Conservation (phyloP, 2,113 vertebrate species). For the Dasypus novemcinctus region DNA sequence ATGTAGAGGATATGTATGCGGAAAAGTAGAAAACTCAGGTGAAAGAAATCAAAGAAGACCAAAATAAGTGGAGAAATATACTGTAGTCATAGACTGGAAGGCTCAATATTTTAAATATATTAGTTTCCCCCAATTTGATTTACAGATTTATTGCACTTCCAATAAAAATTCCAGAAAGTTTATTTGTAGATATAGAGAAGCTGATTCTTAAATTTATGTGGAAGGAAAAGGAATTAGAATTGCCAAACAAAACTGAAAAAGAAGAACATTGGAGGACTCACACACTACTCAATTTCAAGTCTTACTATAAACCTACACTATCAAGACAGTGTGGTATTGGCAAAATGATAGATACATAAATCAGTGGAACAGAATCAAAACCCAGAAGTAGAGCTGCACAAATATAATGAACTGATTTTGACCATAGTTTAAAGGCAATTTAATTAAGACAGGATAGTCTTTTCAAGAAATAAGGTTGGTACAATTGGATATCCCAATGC, state of each 20-base stretch:
- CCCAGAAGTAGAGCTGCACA: too few relatives aligned
- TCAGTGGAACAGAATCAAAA: too few relatives aligned
- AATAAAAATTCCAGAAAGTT: not conserved
- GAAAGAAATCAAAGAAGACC: not conserved
- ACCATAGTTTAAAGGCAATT: too few relatives aligned
- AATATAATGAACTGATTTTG: too few relatives aligned
- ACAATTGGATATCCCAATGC: too few relatives aligned
- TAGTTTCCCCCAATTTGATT: not conserved
- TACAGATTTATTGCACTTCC: not conserved
- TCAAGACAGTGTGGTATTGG: not conserved
- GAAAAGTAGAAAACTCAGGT: not conserved
- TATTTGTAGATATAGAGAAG: not conserved
- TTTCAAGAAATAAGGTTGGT: too few relatives aligned
- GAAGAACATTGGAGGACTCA: not conserved
- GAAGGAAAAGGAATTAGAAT: not conserved
- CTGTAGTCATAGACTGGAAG: not conserved
- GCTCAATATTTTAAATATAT: not conserved
- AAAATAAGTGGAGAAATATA: not conserved
- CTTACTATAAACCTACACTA: not conserved
- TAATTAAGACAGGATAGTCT: too few relatives aligned
- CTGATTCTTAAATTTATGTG: not conserved
- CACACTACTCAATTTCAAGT: not conserved
- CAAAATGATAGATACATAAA: not conserved
- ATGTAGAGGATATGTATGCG: not conserved
- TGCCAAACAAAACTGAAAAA: not conserved